Conservation (phyloP, 1,140 invertebrate genomes). For the Chrysopa pallens region DNA sequence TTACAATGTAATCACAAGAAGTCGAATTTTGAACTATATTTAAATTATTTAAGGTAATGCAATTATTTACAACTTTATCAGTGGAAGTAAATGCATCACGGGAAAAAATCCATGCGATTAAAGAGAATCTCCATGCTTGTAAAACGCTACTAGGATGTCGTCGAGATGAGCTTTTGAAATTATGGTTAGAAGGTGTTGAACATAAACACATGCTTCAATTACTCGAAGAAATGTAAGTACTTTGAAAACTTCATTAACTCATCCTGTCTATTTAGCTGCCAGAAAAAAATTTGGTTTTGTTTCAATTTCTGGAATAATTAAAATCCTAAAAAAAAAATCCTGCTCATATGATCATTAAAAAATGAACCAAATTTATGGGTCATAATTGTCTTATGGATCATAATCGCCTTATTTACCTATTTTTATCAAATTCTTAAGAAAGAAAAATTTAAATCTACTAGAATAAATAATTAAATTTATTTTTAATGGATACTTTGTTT, state of each 20-base stretch:
- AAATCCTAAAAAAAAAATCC: too few relatives aligned
- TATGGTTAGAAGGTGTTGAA: conserved; percentile 85
- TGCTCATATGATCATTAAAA: too few relatives aligned
- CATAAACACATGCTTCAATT: conserved; percentile 78
- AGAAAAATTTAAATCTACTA: neutral
- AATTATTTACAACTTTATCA: conserved; percentile 56
- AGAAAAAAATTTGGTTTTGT: too few relatives aligned
- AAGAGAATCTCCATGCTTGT: conserved; percentile 77
- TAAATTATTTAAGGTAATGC: conserved; percentile 30
- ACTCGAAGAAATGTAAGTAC: conserved; percentile 69
- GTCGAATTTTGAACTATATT: neutral
- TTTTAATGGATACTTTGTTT: conserved; percentile 4
- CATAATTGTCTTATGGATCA: too few relatives aligned
- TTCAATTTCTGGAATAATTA: too few relatives aligned
- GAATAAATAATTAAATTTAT: neutral
- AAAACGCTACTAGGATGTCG: conserved; percentile 79
- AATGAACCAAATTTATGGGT: too few relatives aligned
- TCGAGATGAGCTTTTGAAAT: conserved; percentile 78
- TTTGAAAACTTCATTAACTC: too few relatives aligned
- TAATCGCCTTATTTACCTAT: too few relatives aligned
- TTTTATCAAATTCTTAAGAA: too few relatives aligned
- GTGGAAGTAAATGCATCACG: conserved; percentile 58
- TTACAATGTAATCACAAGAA: too few relatives aligned
- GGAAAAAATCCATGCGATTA: conserved; percentile 65
- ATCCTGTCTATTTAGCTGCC: too few relatives aligned